These are phyloP conservation scores for Oikopleura dioica DNA, from an alignment of 23 tunicate genomes.

Conservation along the genomic window DNA sequence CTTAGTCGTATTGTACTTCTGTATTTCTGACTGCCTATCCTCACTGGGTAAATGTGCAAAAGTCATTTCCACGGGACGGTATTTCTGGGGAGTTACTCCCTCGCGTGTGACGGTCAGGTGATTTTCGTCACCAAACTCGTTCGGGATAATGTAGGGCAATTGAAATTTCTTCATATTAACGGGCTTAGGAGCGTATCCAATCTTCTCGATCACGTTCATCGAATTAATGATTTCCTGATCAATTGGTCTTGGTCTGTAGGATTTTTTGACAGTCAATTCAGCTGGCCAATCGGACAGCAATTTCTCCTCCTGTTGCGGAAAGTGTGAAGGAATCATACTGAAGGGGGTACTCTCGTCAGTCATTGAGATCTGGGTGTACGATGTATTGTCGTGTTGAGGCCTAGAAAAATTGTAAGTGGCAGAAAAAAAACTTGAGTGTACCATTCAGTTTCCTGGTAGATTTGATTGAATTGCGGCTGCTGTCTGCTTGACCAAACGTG, in stretches of 20 bases:
- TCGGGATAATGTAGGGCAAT: neutral
- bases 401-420: too few relatives aligned
- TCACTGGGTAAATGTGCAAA: slow-evolving; percentile 12
- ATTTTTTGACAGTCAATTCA: slow-evolving; percentile 25
- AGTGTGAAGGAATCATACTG: slow-evolving; percentile 16
- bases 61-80: slow-evolving; percentile 8
- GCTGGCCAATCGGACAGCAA: slow-evolving; percentile 82
- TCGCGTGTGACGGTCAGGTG: too few relatives aligned
- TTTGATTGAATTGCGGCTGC: slow-evolving; percentile 41
- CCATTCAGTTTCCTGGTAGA: slow-evolving; percentile 38
- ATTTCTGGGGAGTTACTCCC: neutral
- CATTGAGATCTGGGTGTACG: neutral
- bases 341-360: slow-evolving; percentile 3
- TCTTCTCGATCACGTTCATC: slow-evolving; percentile 66
- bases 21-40: slow-evolving; percentile 16
- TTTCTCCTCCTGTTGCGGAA: slow-evolving; percentile 31
- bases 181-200: slow-evolving; percentile 87
- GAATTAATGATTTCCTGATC: slow-evolving; percentile 40
- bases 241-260: slow-evolving; percentile 73
- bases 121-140: neutral
- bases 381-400: neutral
- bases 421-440: too few relatives aligned
- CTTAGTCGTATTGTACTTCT: slow-evolving; percentile 64
- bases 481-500: slow-evolving; percentile 5
- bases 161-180: neutral